These are phyloP conservation scores for Julus scanicus DNA, from an alignment of 2,888 invertebrate species.

Conservation along the genomic window DNA sequence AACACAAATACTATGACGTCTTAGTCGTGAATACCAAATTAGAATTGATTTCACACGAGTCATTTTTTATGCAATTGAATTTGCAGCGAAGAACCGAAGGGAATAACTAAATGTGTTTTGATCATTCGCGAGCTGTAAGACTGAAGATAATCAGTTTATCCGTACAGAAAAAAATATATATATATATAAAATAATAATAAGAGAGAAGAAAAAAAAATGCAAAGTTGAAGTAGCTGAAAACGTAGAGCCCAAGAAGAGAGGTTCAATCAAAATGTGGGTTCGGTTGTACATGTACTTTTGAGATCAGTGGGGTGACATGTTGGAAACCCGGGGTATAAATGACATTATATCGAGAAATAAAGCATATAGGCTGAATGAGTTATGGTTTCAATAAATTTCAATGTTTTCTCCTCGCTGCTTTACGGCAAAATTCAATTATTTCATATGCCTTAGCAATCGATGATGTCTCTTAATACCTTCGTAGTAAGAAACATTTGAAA, in stretches of 20 bases:
- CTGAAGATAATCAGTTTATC: background rate
- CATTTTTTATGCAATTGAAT: background rate
- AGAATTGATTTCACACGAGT: background rate
- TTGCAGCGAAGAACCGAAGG: background rate
- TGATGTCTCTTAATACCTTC: slow-evolving; percentile 1
- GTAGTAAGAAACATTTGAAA: background rate
- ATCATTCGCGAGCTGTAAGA: background rate
- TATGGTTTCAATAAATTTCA: background rate
- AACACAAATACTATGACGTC: background rate
- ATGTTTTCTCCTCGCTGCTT: background rate
- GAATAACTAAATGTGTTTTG: background rate
- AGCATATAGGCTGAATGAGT: background rate
- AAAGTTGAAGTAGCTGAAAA: background rate
- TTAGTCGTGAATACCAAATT: background rate
- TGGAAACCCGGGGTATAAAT: background rate
- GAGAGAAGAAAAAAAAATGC: too few species aligned
- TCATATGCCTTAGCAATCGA: background rate
- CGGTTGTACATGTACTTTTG: too few species aligned
- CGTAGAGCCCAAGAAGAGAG: background rate
- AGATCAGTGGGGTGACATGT: background rate
- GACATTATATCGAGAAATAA: background rate
- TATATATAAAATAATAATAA: too few species aligned
- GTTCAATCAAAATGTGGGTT: background rate
- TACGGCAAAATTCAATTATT: background rate
- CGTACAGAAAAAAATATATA: background rate